Conservation (phyloP, 2,888 invertebrate species). For the Hoplodrina ambigua region DNA sequence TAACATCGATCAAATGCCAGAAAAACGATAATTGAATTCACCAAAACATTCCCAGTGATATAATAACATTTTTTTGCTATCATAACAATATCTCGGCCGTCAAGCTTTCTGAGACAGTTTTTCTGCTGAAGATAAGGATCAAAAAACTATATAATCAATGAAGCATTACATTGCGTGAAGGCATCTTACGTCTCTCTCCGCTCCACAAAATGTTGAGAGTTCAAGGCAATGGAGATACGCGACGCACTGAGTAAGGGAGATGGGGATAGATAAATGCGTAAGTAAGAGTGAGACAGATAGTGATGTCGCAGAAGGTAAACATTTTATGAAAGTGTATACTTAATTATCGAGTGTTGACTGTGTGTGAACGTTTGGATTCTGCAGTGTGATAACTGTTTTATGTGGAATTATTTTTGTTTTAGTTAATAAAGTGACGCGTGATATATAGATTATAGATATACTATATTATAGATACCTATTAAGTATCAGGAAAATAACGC, state of each 20-base stretch:
- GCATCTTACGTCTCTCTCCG: conserved; percentile 57
- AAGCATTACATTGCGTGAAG: conserved; percentile 61
- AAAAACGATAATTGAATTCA: conserved; percentile 46
- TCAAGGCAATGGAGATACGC: conserved; percentile 54
- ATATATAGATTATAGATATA: no score
- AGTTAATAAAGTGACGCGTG: not conserved
- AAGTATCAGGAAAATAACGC: no score
- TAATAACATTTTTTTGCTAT: conserved; percentile 50
- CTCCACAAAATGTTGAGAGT: conserved; percentile 64
- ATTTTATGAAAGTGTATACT: conserved; percentile 66
- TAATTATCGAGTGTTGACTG: conserved; percentile 57
- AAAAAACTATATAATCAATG: conserved; percentile 63
- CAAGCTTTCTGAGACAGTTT: conserved; percentile 62
- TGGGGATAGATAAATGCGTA: conserved; percentile 1
- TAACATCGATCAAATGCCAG: conserved; percentile 1
- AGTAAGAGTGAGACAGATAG: conserved; percentile 21
- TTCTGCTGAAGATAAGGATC: conserved; percentile 55
- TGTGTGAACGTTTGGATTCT: conserved; percentile 53
- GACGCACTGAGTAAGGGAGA: conserved; percentile 15
- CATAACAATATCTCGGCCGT: conserved; percentile 48
- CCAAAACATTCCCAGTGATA: conserved; percentile 39
- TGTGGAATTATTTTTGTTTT: conserved; percentile 18
- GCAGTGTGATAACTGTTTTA: conserved; percentile 31
- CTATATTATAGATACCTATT: no score
- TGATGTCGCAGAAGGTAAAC: conserved; percentile 58